Base-by-base conservation (phyloP, 2,888 invertebrate species). In the Chymomyza caudatula region DNA sequence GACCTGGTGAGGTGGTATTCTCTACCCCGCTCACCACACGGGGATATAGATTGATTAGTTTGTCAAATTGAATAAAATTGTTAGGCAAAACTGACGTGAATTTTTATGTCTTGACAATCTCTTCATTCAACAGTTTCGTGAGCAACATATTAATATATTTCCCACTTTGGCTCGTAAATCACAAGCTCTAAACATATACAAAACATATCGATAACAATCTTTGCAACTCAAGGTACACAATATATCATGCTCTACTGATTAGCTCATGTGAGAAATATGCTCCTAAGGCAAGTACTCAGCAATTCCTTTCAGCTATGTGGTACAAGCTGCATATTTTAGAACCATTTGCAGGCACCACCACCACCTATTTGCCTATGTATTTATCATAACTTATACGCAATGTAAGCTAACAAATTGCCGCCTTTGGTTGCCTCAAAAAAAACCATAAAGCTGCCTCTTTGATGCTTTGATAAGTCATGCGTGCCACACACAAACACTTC, bases 351-450 rank as follows among this genome's bases (percentile, higher is more conserved):
- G 11, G 2, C 29, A 8, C 29, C 29, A 25, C 25, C 25, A 37
- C 25, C 3, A 11, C 29, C 11, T 37, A 37, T 37, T 37, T 37
- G 11, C 29, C 11, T 37, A 37, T 37, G 29, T 37, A 11, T 37
- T 37, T 37, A 37, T 37, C 29, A 37, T 37, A 37, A 37, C 29
- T 37, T 37, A 37, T 37, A 37, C 29, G 29, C 29, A 37, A 37
- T 37, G 29, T 37, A 47, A 13, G 47, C 17, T 47, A 47, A 47
- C 6, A 4, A 15, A 52, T 43, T 37, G 56, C 20, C 51, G 58
- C 25, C 60, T 60, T 42, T 19, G 52, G 47, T 23, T 57, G 58
- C 49, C 6, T 20, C 19, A 44, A 49, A 51, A 54, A 37, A 25
- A 43, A 29, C 17, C 23, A 29, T 47, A 58, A 43, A 43, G 4